These are phyloP conservation scores for Lepus oiostolus DNA, from an alignment of 2,797 vertebrate species.

Conservation along the genomic window DNA sequence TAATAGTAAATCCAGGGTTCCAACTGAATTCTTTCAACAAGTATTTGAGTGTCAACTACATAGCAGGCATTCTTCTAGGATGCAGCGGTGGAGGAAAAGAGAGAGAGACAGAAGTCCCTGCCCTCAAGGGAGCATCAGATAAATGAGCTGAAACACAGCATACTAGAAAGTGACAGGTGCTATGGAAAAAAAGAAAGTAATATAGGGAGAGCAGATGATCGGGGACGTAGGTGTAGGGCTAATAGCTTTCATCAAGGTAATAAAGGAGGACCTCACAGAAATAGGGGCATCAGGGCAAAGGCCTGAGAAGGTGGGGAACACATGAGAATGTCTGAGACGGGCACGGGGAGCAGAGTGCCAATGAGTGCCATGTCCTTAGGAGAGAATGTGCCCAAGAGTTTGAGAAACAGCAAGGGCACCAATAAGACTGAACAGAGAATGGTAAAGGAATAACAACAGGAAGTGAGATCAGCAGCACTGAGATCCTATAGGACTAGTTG, in stretches of 20 bases:
- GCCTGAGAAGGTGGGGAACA: neutral
- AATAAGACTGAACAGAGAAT: neutral
- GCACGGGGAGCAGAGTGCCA: neutral
- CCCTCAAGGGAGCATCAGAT: neutral
- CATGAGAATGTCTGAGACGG: neutral
- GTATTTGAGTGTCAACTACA: neutral
- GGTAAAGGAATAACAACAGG: neutral
- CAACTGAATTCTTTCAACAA: conserved; percentile 11
- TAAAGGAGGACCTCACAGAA: neutral
- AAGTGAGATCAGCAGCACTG: neutral
- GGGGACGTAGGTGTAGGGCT: neutral
- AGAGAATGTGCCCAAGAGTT: neutral
- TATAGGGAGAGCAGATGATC: neutral
- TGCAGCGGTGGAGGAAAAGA: neutral
- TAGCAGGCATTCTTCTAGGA: neutral
- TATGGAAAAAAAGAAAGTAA: neutral
- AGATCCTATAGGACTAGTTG: too few relatives aligned
- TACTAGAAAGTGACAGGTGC: neutral
- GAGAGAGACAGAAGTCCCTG: neutral
- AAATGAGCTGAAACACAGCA: neutral
- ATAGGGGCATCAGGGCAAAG: neutral
- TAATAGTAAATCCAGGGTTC: conserved; percentile 17
- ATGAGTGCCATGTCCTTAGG: neutral
- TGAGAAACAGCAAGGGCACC: neutral
- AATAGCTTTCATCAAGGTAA: neutral